Conservation (phyloP, 53 echinoderm and acorn worm species). For the Paracentrotus lividus region DNA sequence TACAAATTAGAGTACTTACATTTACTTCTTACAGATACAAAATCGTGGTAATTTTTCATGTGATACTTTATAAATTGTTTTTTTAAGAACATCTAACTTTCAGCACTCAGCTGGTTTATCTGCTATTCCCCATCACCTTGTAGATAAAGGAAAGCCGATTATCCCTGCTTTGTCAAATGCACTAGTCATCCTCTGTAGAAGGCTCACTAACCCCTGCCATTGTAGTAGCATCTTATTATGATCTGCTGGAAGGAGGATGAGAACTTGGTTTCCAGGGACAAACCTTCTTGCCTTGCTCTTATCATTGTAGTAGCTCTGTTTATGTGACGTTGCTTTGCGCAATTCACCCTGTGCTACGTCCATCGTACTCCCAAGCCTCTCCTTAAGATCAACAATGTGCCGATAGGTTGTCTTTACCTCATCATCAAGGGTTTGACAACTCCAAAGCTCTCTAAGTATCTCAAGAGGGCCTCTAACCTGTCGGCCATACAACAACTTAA, state of each 20-base stretch:
- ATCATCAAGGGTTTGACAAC: not conserved
- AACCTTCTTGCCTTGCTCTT: not conserved
- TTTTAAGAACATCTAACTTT: no score
- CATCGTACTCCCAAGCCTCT: not conserved
- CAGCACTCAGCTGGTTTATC: no score
- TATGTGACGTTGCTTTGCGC: not conserved
- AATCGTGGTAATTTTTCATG: no score
- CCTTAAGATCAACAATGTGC: not conserved
- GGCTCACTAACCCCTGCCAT: not conserved
- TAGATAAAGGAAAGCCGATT: no score
- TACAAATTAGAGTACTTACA: no score
- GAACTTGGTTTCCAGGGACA: not conserved
- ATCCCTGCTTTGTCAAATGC: no score
- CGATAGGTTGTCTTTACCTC: not conserved
- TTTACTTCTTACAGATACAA: no score
- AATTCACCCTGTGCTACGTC: not conserved
- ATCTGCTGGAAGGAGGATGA: not conserved
- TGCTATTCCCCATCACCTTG: no score
- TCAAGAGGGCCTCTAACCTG: conserved; percentile 76
- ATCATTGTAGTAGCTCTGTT: not conserved
- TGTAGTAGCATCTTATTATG: not conserved
- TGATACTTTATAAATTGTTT: no score
- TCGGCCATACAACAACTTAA: conserved; percentile 76
- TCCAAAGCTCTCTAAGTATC: conserved; percentile 75
- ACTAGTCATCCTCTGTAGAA: not conserved